These are phyloP conservation scores for Hydraecia micacea DNA, from an alignment of 2,888 invertebrate genomes.

Conservation along the genomic window DNA sequence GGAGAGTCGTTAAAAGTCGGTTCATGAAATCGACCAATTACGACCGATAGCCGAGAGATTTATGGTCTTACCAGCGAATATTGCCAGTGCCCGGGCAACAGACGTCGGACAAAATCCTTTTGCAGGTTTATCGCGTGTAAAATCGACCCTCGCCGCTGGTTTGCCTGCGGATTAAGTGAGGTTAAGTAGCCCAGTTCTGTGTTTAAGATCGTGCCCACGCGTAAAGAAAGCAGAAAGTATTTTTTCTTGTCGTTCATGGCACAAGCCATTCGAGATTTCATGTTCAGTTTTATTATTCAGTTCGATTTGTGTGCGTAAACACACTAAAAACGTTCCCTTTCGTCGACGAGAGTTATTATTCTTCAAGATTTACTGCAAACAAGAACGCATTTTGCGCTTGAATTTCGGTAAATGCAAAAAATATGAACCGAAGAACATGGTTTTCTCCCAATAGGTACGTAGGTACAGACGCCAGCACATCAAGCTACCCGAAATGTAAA, in stretches of 20 bases:
- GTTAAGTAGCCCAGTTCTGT: constrained; percentile 73
- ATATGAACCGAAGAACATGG: background rate
- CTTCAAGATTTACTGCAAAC: constrained; percentile 30
- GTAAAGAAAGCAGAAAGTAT: constrained; percentile 66
- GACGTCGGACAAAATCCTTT: constrained; percentile 76
- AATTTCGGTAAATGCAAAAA: constrained; percentile 10
- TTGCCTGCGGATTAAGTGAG: constrained; percentile 78
- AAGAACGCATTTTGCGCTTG: constrained; percentile 14
- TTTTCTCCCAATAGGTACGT: background rate
- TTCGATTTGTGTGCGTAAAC: constrained; percentile 43
- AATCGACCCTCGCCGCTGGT: constrained; percentile 78
- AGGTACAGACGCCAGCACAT: background rate
- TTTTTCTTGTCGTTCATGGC: constrained; percentile 60
- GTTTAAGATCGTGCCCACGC: constrained; percentile 65
- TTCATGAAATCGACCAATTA: constrained; percentile 78
- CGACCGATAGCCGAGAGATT: constrained; percentile 76
- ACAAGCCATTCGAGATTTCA: constrained; percentile 59
- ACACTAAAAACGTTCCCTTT: constrained; percentile 34
- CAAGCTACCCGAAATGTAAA: no score
- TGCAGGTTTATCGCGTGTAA: constrained; percentile 82
- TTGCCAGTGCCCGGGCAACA: constrained; percentile 61
- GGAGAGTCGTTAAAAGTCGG: constrained; percentile 77
- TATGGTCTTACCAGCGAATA: constrained; percentile 67
- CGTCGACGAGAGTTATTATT: constrained; percentile 33
- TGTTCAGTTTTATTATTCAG: constrained; percentile 57